Percentiles rank a stretch among this genome's conserved stretches.
Evolutionary conservation across 2,113 vertebrate species (phyloP).

Genomic region (Glaucidium brasilianum): DNA sequence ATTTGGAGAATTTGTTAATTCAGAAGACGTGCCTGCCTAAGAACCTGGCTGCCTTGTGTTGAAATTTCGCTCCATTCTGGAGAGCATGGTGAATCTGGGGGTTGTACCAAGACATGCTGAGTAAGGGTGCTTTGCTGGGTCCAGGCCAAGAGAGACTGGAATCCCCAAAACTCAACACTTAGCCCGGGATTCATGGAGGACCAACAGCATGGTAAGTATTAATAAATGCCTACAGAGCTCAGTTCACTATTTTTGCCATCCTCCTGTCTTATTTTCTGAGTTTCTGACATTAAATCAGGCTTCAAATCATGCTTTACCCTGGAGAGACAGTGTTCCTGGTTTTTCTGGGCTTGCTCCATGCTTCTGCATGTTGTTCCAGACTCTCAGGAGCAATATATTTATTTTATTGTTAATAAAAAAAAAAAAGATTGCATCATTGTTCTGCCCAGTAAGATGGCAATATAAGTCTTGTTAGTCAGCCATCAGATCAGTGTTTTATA

Average conservation of each 20-base stretch:
- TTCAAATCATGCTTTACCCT: background rate
- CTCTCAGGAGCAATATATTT: background rate
- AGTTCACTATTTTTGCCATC: background rate
- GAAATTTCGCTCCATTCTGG: background rate
- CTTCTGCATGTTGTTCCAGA: background rate
- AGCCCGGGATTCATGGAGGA: background rate
- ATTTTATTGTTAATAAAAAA: constrained; percentile 27
- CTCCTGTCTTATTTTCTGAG: background rate
- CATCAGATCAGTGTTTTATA: background rate
- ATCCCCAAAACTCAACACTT: background rate
- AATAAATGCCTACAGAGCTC: background rate
- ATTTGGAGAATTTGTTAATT: background rate
- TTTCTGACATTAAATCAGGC: background rate
- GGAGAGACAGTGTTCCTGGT: background rate
- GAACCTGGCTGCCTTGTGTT: background rate
- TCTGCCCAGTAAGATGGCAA: background rate
- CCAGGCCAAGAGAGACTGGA: background rate
- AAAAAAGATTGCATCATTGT: background rate
- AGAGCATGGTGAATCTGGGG: background rate
- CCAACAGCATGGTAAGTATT: background rate
- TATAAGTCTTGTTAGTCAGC: background rate
- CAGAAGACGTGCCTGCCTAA: background rate
- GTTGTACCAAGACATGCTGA: background rate
- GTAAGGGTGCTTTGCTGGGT: background rate
- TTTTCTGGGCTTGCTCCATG: background rate